Base-by-base conservation (phyloP, 2,888 invertebrate genomes). In the Buathra laborator region DNA sequence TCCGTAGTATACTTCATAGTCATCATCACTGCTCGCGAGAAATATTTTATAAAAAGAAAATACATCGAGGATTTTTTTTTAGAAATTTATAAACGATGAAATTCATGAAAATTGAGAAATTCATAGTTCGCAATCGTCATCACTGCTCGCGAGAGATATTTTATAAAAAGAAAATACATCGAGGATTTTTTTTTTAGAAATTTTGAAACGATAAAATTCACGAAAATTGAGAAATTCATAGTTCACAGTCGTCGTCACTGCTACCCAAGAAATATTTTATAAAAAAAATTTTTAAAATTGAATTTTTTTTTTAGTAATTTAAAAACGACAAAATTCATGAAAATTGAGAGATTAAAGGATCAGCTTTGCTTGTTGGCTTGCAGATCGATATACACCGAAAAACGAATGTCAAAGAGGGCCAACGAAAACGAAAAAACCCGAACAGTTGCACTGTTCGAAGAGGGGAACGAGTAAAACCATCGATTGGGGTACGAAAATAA, bases 331-430 rank as follows among this genome's bases (percentile, higher is more conserved):
- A 9, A 51, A 37, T 48, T 48, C 9, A 32, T 62, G 32, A 62
- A 81, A 77, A 79, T 78, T 71, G n/a, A 16, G 81, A 80, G 86
- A 88, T 86, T 90, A 91, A 91, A 87, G 88, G 86, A 83, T 82
- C 84, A 88, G 90, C 88, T 91, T 88, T 92, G 90, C 89, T 92
- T 92, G 59, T 82, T 85, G 91, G 89, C 87, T 92, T 92, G 84
- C 92, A 92, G 92, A 89, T 92, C 85, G 90, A 89, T 89, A 89
- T 87, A 86, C 86, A 87, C 46, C 84, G 85, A 79, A 81, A 37
- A 53, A 66, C 66, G 64, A 76, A 66, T 14, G 51, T 16, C 48
- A 75, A 79, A 80, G 70, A 79, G 84, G 78, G 86, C 72, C 77
- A 84, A 59, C 68, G 76, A 84, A 79, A 78, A 71, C 24, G n/a